Evolutionary conservation across 2,113 vertebrate species (phyloP).

Genomic region (Acrocephalus arundinaceus): DNA sequence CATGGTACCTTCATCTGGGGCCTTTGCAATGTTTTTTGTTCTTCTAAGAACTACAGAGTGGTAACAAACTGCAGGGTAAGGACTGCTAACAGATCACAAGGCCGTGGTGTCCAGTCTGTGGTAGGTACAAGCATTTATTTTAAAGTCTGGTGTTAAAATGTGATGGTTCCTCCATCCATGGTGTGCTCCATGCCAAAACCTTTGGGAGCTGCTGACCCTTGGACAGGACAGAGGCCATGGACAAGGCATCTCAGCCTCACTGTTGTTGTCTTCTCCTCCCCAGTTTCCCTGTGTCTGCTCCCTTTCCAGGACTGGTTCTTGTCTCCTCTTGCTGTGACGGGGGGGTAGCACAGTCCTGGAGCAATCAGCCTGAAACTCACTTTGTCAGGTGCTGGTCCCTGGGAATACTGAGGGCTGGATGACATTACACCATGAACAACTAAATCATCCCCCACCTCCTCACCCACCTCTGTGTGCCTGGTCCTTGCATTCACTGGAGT

Average conservation of each 20-base stretch:
- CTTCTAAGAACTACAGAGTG: background rate
- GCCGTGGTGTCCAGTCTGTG: background rate
- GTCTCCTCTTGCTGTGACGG: fast-evolving
- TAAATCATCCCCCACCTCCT: background rate
- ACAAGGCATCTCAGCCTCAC: background rate
- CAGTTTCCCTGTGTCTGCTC: background rate
- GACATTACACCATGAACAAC: background rate
- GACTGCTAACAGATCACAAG: background rate
- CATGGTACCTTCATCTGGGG: fast-evolving
- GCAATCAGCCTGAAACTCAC: background rate
- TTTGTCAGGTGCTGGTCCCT: background rate
- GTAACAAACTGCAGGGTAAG: background rate
- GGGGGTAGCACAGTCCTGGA: background rate
- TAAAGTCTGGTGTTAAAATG: background rate
- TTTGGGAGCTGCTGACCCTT: background rate
- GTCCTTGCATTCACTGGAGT: background rate
- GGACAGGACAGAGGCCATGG: background rate
- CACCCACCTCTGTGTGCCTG: fast-evolving
- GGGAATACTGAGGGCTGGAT: background rate
- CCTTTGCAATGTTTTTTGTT: background rate
- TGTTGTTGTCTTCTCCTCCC: background rate
- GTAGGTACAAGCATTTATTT: background rate
- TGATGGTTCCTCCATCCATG: background rate
- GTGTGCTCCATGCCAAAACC: background rate
- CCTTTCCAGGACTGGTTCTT: background rate